phyloP scores from a whole-genome alignment of 2,113 vertebrate species.

The Oriolus oriolus region DNA sequence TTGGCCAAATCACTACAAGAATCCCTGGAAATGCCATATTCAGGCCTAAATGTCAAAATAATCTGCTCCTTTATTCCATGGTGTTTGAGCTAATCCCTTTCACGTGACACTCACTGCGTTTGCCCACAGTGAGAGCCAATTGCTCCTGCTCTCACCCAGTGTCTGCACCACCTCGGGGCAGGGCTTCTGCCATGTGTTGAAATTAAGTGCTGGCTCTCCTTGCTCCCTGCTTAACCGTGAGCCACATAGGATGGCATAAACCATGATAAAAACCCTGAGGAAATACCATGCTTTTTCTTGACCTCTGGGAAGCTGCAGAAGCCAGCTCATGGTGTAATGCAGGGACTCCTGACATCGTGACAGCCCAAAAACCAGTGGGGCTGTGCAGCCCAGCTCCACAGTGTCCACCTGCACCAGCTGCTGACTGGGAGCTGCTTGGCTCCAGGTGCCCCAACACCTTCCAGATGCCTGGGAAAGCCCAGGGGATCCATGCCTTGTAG shows the following conservation, averaged over 20 bases:
- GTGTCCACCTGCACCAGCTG: not conserved
- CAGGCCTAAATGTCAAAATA: not conserved
- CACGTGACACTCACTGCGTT: not conserved
- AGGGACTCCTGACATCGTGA: not conserved
- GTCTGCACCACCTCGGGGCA: rapidly evolving
- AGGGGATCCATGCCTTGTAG: not conserved
- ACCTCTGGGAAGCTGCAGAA: not conserved
- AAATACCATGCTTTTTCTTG: not conserved
- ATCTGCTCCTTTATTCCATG: not conserved
- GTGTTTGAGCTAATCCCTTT: not conserved
- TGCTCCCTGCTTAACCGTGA: not conserved
- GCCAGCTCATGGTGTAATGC: not conserved
- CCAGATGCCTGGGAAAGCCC: not conserved
- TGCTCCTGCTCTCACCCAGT: not conserved
- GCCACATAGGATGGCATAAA: not conserved
- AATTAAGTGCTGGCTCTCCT: not conserved
- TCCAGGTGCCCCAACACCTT: rapidly evolving
- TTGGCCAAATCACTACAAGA: not conserved
- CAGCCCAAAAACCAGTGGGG: not conserved
- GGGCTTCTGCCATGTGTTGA: not conserved
- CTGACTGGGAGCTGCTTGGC: not conserved
- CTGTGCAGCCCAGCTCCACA: not conserved
- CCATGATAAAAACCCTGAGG: not conserved
- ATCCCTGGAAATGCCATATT: not conserved
- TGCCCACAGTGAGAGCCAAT: not conserved